Evolutionary conservation across 2,888 invertebrate species (phyloP), one percentile per base, ranked within the genome.

Genomic region (Pachycephus smyrnensis): DNA sequence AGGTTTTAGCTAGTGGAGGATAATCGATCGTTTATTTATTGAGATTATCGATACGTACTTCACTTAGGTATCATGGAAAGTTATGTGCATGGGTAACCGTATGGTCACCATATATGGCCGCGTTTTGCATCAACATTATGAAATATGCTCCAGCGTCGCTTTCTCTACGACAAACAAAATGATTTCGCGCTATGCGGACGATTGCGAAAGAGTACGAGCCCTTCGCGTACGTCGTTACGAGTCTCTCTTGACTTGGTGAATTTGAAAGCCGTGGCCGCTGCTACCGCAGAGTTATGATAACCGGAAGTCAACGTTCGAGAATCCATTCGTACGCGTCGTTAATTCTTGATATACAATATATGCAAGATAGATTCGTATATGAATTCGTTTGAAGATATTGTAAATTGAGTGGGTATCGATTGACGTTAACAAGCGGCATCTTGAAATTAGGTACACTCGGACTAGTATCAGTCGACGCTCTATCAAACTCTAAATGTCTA

Each of bases 121-220:
- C 31, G 32, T 31, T 31, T 71, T 31, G 32, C 71, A 71, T 71
- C 71, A 12, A 33, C 15, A 32, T 71, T 71, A 71, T 71, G 71
- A 71, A 71, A 71, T 71, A 31, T 32, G 31, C 76, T 74, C 36
- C 74, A 79, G 69, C 79, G 55, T 77, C 73, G 80, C 83, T 84
- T 84, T 84, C 83, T 84, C 83, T 71, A 82, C 78, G 68, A 81
- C 73, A 82, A 82, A 84, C 55, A 82, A 74, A 76, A 79, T 76
- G 73, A 55, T 55, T 23, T 76, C 35, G 40, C 69, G 75, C n/a
- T 33, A 40, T 36, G 30, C 33, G 32, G 11, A 37, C 75, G 71
- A 71, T 71, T 31, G 71, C 71, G 32, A 33, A 33, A 71, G 71
- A 33, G 2, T 55, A 23, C 55, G 23, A 9, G 71, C 71, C 71